phyloP scores from a whole-genome alignment of 2,888 invertebrate species.

The Cataglyphis altisquamis region DNA sequence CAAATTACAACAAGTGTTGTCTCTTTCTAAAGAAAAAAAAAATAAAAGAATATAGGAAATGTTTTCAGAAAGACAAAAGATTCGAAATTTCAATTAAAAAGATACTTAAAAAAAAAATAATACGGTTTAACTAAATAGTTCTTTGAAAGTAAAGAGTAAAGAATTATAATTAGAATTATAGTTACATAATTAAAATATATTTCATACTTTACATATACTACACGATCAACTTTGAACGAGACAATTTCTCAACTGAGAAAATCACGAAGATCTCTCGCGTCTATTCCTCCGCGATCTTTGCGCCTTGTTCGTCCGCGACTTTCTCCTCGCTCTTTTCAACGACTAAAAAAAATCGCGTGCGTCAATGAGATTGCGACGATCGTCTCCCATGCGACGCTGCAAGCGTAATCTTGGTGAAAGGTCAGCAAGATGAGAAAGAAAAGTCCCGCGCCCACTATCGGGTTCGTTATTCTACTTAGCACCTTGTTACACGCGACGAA shows the following conservation, averaged over 20 bases:
- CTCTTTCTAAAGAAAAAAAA: background rate
- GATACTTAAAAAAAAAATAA: background rate
- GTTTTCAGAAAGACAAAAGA: background rate
- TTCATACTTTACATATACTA: background rate
- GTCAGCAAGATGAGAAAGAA: conserved; percentile 76
- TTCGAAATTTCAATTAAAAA: background rate
- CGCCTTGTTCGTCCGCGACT: conserved; percentile 21
- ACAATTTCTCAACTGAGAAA: conserved; percentile 9
- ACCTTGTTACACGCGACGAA: conserved; percentile 77
- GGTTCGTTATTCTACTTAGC: conserved; percentile 77
- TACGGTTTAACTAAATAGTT: conserved; percentile 11
- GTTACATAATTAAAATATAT: conserved; percentile 3
- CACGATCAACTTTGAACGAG: background rate
- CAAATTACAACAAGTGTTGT: background rate
- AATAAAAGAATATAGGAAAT: background rate
- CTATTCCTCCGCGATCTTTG: conserved; percentile 10
- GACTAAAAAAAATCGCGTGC: conserved; percentile 37
- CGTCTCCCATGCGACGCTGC: conserved; percentile 64
- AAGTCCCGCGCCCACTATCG: conserved; percentile 78
- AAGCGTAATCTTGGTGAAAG: conserved; percentile 78
- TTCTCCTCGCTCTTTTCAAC: conserved; percentile 46
- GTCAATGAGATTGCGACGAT: conserved; percentile 49
- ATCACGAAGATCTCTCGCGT: conserved; percentile 1
- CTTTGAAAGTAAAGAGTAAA: background rate
- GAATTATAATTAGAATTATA: background rate